Evolutionary conservation across 2,113 vertebrate species (phyloP), one percentile per base, ranked within the genome.

Genomic region (Otolemur garnettii): DNA sequence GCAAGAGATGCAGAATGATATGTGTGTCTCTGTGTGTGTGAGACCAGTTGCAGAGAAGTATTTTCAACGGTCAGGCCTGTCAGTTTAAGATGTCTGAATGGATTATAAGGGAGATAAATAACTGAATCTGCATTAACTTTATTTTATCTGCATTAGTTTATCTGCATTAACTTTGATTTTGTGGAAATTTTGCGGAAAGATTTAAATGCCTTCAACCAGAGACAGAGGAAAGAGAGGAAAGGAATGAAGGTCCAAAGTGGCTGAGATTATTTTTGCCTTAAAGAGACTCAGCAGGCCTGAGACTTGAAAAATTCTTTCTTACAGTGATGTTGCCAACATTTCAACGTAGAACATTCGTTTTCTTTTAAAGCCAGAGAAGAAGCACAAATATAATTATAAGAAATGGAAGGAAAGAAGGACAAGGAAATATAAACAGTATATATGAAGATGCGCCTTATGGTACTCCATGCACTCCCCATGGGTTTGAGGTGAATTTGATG

Each of bases 321-420:
- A 33, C 45, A 77, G 19, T 59, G 30, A 85, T 88, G 62, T 90
- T 81, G 68, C 55, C 64, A 18, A 55, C 10, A n/a, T 64, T 97
- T 81, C 92, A 66, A 87, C 66, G 59, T 60, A 68, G 28, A 80
- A 74, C 89, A 87, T 81, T 84, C 57, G 4, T 87, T 94, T 97
- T 86, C 59, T 87, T 33, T 66, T 69, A 66, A 93, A 96, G 38
- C 11, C 8, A 59, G n/a, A 86, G 50, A 86, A 84, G 55, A 87
- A 9, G 28, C 12, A 45, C 57, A 89, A 72, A 94, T 78, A 64
- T 80, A 93, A 79, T 72, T 17, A 45, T 22, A 71, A 87, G 64
- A 89, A 88, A 69, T 79, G 71, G n/a, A 38, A 95, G 24, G 38
- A 91, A 93, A 84, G 57, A 90, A 71, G 26, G 59, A 88, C 19